Evolutionary conservation across 64 coral and sea anemone genomes (phyloP), one percentile per base, ranked within the genome.

Genomic region (Stichodactyla helianthus): DNA sequence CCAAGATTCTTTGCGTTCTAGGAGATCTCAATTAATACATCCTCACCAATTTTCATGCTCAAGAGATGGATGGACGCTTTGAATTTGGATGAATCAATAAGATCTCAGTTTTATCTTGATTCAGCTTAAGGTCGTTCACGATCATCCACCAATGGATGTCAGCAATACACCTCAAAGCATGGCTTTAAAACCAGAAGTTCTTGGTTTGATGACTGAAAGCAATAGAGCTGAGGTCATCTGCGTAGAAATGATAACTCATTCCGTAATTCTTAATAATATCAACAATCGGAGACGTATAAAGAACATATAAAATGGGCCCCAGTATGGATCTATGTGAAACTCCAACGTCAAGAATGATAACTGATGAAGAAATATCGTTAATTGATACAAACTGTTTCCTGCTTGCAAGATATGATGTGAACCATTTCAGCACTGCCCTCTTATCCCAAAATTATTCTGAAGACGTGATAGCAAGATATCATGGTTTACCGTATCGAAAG

Each of bases 401-500:
- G 59, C 8, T 61, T 61, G 13, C 12, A 17, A 61, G 59, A 17
- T 61, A 61, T 12, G 59, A 61, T 61, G 10, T 17, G 15, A 61
- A 61, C 59, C 59, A 61, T 12, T 13, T 61, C 13, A 61, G 15
- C 18, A 17, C 59, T 61, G 13, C 59, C 59, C 59, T 12, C 59
- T 61, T 12, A 61, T 61, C 13, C 70, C 70, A 77, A 88, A 88
- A 20, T 71, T 70, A 55, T 88, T 14, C 7, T 50, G 27, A 10
- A 89, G 59, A 83, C 88, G 35, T 15, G 14, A 16, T 15, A 89
- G 63, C 52, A 89, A 27, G 12, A 89, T 82, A 18, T 13, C 57
- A 81, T 89, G 81, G 50, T 70, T 60, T 11, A 89, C 88, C 17
- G 80, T 84, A 26, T 89, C 79, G 64, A 89, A 89, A 4, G 79